Base-by-base conservation (phyloP, 2,113 vertebrate species). In the Odocoileus hemionus region DNA sequence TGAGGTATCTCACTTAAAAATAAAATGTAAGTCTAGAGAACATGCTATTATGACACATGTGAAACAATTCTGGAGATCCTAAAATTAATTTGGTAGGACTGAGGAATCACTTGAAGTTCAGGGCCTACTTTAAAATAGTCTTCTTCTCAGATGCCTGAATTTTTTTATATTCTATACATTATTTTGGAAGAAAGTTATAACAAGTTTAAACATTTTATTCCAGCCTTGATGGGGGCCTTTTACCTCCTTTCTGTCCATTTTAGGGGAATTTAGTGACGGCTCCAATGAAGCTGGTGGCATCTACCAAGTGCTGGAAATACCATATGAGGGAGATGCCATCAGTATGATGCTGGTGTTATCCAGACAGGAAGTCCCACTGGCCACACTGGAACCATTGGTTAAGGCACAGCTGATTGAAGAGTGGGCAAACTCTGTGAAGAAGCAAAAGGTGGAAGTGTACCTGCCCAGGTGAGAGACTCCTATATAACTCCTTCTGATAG, bases 201-300 rank as follows among this genome's bases (percentile, higher is more conserved):
- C 15, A 92, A 33, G 70, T 86, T 45, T 82, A 86, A 87, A 86
- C 7, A 4, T 52, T 83, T 76, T 93, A 39, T 28, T 28, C 54
- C 50, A 79, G 14, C 16, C 87, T 89, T 82, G 7, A 36, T 21
- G 2, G 55, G 19, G 7, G 1, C 0, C 74, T 89, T 17, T 85
- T 21, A 90, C 2, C 21, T 5, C 0, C 6, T 45, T 92, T 96
- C 5, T 97, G 97, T 25, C 30, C 86, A 33, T 94, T 98, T 17
- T 88, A 99, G 99, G 99, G n/a, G 99, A 99, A 98, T 99, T 99
- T 98, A 99, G 99, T 61, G 99, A 99, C 86, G 99, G 99, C 84
- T 99, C 99, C 79, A 99, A 99, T 58, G 99, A 99, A 98, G 99
- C 99, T 7, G 99, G 99, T 0, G 99, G 99, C 7, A 99, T 99